A percentile compares a stretch with the other conserved stretches of the same genome.
phyloP scores from a whole-genome alignment of 37 sponge, comb jelly and placozoan genomes.

The Mnemiopsis leidyi region DNA sequence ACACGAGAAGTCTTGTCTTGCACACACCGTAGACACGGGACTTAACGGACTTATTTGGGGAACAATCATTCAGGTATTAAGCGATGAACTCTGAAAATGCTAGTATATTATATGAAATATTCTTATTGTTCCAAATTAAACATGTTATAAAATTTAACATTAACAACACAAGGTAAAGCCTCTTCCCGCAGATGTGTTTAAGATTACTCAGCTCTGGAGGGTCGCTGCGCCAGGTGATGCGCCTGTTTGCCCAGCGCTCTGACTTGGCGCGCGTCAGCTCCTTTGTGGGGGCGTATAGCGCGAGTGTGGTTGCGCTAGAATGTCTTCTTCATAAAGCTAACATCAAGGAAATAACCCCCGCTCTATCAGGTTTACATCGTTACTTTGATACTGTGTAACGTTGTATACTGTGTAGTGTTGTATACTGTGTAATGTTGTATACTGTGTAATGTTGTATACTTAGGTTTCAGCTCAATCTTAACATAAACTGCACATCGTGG shows the following conservation, averaged over 20 bases:
- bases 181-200: not conserved
- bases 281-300: not conserved
- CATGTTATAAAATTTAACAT: not conserved
- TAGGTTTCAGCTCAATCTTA: too few relatives aligned
- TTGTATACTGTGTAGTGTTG: too few relatives aligned
- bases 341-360: not conserved
- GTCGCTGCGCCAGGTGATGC: not conserved
- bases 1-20: not conserved
- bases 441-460: too few relatives aligned
- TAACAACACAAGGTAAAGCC: not conserved
- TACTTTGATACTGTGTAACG: too few relatives aligned
- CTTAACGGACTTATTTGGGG: constrained; percentile 21
- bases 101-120: too few relatives aligned
- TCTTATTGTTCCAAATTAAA: too few relatives aligned
- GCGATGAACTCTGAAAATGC: too few relatives aligned
- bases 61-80: constrained; percentile 23
- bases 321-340: not conserved
- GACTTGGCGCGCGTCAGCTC: constrained; percentile 14
- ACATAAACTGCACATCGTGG: too few relatives aligned
- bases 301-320: not conserved
- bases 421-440: too few relatives aligned
- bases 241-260: not conserved
- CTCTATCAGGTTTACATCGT: constrained; percentile 21
- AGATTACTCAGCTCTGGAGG: constrained; percentile 15
- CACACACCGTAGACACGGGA: not conserved